Conservation (phyloP, 1,140 invertebrate genomes). For the Meloidogyne floridensis region DNA sequence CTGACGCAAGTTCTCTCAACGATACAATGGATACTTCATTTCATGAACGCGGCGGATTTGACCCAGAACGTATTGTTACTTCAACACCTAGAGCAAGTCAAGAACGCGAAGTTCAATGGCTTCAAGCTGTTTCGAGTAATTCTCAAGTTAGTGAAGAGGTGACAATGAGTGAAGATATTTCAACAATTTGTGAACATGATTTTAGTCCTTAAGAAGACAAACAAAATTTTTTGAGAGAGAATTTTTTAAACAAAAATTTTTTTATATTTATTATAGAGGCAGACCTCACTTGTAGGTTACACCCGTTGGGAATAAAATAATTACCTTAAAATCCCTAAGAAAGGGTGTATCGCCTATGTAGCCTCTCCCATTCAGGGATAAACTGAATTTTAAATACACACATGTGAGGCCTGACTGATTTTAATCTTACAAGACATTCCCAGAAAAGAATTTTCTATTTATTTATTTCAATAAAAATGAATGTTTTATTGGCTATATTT, state of each 20-base stretch:
- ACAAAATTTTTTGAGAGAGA: background rate
- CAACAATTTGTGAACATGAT: background rate
- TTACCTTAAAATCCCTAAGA: too few species aligned
- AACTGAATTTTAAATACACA: too few species aligned
- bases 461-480: too few species aligned
- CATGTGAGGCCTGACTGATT: too few species aligned
- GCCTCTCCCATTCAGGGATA: too few species aligned
- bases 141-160: background rate
- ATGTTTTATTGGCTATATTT: too few species aligned
- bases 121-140: background rate
- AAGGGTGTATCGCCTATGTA: too few species aligned
- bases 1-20: background rate
- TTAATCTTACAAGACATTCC: too few species aligned
- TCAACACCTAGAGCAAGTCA: conserved; percentile 17
- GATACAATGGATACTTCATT: conserved; percentile 14
- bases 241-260: background rate
- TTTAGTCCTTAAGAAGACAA: background rate
- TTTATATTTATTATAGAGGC: too few species aligned
- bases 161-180: background rate
- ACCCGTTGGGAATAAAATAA: too few species aligned
- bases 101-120: conserved; percentile 9
- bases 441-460: too few species aligned
- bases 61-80: conserved; percentile 12
- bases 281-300: too few species aligned
- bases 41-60: conserved; percentile 18